Evolutionary conservation across 2,113 vertebrate genomes (phyloP).

Genomic region (Aegithalos caudatus): DNA sequence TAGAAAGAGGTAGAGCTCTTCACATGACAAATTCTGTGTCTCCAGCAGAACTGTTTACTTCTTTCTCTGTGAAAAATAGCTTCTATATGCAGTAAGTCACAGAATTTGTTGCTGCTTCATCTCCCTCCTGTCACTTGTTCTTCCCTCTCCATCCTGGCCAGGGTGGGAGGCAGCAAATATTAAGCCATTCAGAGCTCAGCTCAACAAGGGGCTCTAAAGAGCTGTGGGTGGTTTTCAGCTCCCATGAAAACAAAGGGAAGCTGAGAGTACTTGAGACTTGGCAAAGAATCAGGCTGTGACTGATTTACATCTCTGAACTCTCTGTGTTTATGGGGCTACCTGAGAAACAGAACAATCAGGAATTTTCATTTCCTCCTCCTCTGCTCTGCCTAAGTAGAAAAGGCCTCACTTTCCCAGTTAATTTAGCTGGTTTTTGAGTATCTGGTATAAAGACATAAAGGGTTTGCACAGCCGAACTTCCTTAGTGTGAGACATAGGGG

Average conservation of each 20-base stretch:
- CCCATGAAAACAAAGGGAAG: neutral
- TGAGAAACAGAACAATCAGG: neutral
- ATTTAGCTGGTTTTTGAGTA: neutral
- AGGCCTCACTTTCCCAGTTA: neutral
- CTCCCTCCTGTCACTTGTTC: neutral
- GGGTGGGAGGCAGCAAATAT: rapidly evolving
- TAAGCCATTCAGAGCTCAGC: neutral
- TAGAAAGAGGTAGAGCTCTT: neutral
- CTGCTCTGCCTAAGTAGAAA: neutral
- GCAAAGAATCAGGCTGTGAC: neutral
- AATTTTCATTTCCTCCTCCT: neutral
- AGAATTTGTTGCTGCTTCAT: neutral
- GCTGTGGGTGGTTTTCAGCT: neutral
- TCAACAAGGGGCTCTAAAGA: neutral
- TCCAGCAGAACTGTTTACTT: neutral
- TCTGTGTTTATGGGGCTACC: neutral
- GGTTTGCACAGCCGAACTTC: neutral
- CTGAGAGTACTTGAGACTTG: neutral
- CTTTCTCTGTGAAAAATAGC: neutral
- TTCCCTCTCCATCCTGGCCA: neutral
- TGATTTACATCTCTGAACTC: neutral
- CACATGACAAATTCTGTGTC: neutral
- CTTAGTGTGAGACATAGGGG: neutral
- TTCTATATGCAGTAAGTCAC: neutral
- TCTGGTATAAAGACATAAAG: neutral